These are phyloP conservation scores for Irena cyanogastra DNA, from an alignment of 2,113 vertebrate species.

Conservation along the genomic window DNA sequence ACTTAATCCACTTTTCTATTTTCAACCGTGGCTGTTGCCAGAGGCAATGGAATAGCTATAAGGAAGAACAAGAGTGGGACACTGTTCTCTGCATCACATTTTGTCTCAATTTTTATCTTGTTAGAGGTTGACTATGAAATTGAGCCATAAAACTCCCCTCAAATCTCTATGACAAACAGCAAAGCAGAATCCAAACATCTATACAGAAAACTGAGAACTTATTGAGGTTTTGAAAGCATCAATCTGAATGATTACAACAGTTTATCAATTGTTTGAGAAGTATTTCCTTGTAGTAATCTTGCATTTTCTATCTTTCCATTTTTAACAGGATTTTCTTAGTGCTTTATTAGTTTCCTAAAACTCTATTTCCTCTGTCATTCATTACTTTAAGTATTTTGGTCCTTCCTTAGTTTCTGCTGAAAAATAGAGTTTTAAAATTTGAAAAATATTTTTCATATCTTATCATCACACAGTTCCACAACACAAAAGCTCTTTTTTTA, in stretches of 20 bases:
- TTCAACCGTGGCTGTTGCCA: rapidly evolving
- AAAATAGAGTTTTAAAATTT: neutral
- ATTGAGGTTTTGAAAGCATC: neutral
- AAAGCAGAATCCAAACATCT: neutral
- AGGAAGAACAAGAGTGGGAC: neutral
- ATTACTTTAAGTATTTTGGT: neutral
- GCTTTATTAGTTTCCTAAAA: neutral
- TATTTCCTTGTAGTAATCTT: neutral
- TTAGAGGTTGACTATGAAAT: neutral
- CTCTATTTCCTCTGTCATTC: neutral
- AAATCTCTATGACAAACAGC: neutral
- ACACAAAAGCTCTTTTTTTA: neutral
- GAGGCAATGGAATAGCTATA: neutral
- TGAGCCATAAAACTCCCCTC: neutral
- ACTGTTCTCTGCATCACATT: neutral
- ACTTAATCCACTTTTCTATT: neutral
- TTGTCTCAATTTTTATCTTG: neutral
- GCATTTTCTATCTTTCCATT: neutral
- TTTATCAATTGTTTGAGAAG: neutral
- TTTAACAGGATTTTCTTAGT: neutral
- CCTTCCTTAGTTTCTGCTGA: neutral
- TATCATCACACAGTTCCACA: neutral
- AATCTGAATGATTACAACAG: neutral
- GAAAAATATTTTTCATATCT: neutral
- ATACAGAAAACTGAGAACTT: neutral